Evolutionary conservation across 37 sponge, comb jelly and placozoan genomes (phyloP), one percentile per base, ranked within the genome.

Genomic region (Cliona cf. orientalis): DNA sequence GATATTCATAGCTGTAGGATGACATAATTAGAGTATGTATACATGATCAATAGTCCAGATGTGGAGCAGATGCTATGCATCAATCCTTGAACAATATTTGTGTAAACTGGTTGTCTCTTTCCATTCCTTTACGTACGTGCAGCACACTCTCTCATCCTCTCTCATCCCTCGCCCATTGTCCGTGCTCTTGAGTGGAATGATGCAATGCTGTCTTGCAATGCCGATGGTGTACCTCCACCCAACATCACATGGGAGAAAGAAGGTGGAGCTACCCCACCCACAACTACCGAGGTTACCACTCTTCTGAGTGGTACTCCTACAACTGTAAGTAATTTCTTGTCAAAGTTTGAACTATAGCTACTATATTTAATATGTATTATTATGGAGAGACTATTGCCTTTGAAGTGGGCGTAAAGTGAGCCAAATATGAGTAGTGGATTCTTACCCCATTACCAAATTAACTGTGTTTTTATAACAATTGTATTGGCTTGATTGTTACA

Each of bases 191-290:
- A 49, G 55, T 19, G 55, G 17, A 17, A 49, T 11, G 14, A 11
- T 17, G 11, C 17, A 11, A 49, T 11, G 14, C 55, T 49, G 14
- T 49, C 55, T 11, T 49, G 55, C 55, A 49, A 11, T 49, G 55
- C 55, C 11, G 11, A 11, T 19, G 55, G 55, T 17, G 17, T 19
- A 19, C 55, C 55, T 49, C 14, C 55, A 11, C 55, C 60, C 63
- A 61, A 7, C 63, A 61, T n/a, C 63, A 61, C 63, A 12, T 22
- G 63, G 63, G 63, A 25, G 63, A 61, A n/a, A 49, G 55, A 49
- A 49, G 55, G 17, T 49, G 55, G 55, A 11, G 11, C 55, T 19
- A 17, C 11, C 55, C 17, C 17, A 17, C 11, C 11, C 55, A 49
- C 55, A 19, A 49, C 17, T 11, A 17, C 55, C 55, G 17, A 11